Evolutionary conservation across 2,888 invertebrate genomes (phyloP).

Genomic region (Acleris laterana): DNA sequence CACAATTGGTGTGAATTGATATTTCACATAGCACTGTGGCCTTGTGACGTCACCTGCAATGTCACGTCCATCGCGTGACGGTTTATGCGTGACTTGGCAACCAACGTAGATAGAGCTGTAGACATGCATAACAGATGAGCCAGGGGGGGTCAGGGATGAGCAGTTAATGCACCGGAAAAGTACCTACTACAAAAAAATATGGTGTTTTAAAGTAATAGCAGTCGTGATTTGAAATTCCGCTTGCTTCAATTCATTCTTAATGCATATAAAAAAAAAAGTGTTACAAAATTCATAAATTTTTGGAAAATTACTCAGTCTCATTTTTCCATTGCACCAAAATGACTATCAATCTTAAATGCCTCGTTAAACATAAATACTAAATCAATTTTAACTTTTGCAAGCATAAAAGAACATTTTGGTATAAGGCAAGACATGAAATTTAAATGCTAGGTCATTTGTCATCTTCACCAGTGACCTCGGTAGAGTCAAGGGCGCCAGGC

Average conservation of each 20-base stretch:
- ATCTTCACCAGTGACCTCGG: conserved; percentile 62
- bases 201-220: no score
- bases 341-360: no score
- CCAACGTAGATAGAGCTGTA: conserved; percentile 8
- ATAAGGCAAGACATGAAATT: conserved; percentile 5
- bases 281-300: no score
- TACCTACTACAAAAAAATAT: neutral
- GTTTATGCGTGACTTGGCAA: conserved; percentile 36
- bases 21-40: conserved; percentile 39
- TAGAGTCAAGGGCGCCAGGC: conserved; percentile 65
- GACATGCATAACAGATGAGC: neutral
- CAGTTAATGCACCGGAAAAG: conserved; percentile 18
- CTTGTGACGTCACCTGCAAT: conserved; percentile 44
- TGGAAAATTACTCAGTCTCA: no score
- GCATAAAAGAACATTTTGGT: neutral
- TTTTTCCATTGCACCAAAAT: no score
- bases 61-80: conserved; percentile 50
- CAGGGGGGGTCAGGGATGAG: neutral
- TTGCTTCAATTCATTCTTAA: no score
- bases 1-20: conserved; percentile 34
- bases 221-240: no score
- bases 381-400: no score
- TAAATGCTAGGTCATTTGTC: conserved; percentile 46
- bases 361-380: no score
- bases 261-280: no score